A percentile compares a stretch with the other conserved stretches of the same genome.
Evolutionary conservation across 2,113 vertebrate genomes (phyloP).

Genomic region (Datnioides undecimradiatus): DNA sequence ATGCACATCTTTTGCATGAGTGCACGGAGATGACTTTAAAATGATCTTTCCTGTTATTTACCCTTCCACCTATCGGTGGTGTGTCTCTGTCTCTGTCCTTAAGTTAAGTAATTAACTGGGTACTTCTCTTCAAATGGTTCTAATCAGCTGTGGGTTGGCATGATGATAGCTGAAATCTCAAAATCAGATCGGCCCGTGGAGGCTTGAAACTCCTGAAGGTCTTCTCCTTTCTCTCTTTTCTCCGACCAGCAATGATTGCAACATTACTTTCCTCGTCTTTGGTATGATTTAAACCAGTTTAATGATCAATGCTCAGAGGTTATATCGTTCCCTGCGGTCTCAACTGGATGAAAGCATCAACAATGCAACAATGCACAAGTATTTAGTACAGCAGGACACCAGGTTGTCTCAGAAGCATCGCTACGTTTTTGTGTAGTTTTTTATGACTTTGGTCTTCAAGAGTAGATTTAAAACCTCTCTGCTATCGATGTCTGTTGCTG

Average conservation of each 20-base stretch:
- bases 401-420: slow-evolving; percentile 24
- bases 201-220: slow-evolving; percentile 47
- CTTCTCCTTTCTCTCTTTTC: slow-evolving; percentile 48
- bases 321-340: slow-evolving; percentile 34
- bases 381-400: slow-evolving; percentile 52
- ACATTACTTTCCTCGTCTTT: slow-evolving; percentile 61
- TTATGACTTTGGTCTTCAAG: slow-evolving; percentile 29
- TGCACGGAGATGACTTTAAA: slow-evolving; percentile 49
- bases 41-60: slow-evolving; percentile 39
- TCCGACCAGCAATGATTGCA: slow-evolving; percentile 51
- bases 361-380: slow-evolving; percentile 79
- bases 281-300: slow-evolving; percentile 69
- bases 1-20: slow-evolving; percentile 72
- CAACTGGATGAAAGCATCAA: slow-evolving; percentile 60
- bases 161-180: slow-evolving; percentile 26
- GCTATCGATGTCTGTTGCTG: slow-evolving; percentile 19
- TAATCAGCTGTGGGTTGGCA: slow-evolving; percentile 50
- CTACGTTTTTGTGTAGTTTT: slow-evolving; percentile 40
- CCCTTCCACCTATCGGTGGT: slow-evolving; percentile 30
- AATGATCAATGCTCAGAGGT: slow-evolving; percentile 65
- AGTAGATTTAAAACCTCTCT: slow-evolving; percentile 32
- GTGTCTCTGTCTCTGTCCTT: slow-evolving; percentile 29
- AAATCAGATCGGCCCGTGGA: slow-evolving; percentile 38
- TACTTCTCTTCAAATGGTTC: slow-evolving; percentile 35
- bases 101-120: background rate